Evolutionary conservation across 2,888 invertebrate species (phyloP), one percentile per base, ranked within the genome.

Genomic region (Seladonia tumulorum): DNA sequence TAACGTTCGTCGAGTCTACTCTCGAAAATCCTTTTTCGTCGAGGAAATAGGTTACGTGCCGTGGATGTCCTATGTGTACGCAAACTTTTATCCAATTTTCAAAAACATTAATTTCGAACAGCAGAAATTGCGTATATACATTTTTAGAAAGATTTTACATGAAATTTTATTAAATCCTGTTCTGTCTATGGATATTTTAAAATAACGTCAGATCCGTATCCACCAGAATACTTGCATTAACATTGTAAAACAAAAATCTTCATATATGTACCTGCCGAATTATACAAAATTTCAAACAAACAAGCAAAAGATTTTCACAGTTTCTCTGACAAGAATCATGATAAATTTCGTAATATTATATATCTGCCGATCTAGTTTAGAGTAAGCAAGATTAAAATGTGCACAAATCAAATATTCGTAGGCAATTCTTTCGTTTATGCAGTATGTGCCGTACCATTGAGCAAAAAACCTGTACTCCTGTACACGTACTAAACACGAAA

Each of bases 1-100:
- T 57, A 57, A 76, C 25, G 53, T 29, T 8, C n/a, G 29, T 45
- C 71, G 68, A 74, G 68, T 16, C 35, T 71, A 45, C 35, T 63
- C 42, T 72, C 76, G 53, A 47, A n/a, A 25, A 25, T 10, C 22
- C 42, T 29, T 57, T 53, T 35, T 49, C 71, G 45, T 2, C 7
- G 71, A 47, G 71, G n/a, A 45, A 29, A 47, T 68, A 35, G 68
- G 10, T 39, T 68, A 68, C 39, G 22, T 22, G 12, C 35, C 2
- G 68, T 39, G 22, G 10, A 18, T 22, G 14, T 63, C 25, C 25
- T 63, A 63, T 1, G 22, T 5, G 35, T 18, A 68, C 29, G 16
- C 35, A 35, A 8, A 29, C 35, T 35, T n/a, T 68, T 39, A 10
- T 68, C 22, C 39, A 39, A 68, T 68, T 39, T 35, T 7, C 8